These are phyloP conservation scores for Cheilosia vulpina DNA, from an alignment of 2,888 invertebrate genomes.

Conservation along the genomic window DNA sequence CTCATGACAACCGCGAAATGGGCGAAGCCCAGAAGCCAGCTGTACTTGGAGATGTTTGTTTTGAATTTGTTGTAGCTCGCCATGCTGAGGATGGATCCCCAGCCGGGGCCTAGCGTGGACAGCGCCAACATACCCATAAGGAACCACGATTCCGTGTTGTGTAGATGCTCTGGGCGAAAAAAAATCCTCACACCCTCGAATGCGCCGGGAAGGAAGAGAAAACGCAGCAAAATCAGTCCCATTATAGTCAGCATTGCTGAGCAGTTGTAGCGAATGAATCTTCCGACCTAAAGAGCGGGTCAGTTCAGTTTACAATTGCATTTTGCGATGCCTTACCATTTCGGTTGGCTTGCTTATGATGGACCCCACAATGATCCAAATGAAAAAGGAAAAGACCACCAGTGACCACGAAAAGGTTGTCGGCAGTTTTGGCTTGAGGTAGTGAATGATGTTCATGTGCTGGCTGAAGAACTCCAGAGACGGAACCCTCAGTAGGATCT, in stretches of 20 bases:
- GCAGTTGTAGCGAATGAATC: constrained; percentile 77
- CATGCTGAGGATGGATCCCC: constrained; percentile 65
- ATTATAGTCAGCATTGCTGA: constrained; percentile 67
- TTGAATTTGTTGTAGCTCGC: constrained; percentile 68
- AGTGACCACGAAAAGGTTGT: constrained; percentile 78
- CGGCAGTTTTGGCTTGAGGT: constrained; percentile 47
- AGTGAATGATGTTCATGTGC: constrained; percentile 74
- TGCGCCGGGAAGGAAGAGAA: constrained; percentile 64
- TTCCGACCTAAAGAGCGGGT: constrained; percentile 78
- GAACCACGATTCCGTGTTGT: constrained; percentile 46
- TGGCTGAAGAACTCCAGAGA: constrained; percentile 69
- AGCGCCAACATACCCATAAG: constrained; percentile 58
- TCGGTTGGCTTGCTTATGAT: constrained; percentile 60
- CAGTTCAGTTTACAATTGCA: not conserved
- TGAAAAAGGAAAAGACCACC: constrained; percentile 57
- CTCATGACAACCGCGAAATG: constrained; percentile 57
- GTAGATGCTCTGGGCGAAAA: constrained; percentile 47
- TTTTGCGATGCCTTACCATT: constrained; percentile 23
- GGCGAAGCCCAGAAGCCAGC: constrained; percentile 64
- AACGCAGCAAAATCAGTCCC: constrained; percentile 74
- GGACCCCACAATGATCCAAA: constrained; percentile 57
- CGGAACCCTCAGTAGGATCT: constrained; percentile 53
- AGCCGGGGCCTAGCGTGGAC: constrained; percentile 63
- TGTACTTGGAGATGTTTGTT: constrained; percentile 68
- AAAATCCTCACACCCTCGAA: constrained; percentile 48